These are phyloP conservation scores for Leptocoma aspasia DNA, from an alignment of 2,113 vertebrate genomes.

Conservation along the genomic window DNA sequence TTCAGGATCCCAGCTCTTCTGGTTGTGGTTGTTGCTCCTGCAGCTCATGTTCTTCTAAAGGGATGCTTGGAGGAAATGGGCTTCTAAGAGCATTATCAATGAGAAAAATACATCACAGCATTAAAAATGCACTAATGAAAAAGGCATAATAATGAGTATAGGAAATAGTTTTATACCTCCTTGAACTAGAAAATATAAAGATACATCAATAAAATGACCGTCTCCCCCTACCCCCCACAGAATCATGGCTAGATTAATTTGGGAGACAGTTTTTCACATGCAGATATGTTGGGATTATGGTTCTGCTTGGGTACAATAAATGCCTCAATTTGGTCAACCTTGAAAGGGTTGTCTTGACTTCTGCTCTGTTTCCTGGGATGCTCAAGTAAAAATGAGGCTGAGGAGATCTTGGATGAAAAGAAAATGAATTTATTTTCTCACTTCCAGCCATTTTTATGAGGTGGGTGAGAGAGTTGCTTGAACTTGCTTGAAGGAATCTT, in stretches of 20 bases:
- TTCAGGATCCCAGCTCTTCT: background rate
- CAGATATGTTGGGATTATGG: background rate
- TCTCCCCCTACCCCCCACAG: background rate
- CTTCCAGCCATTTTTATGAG: background rate
- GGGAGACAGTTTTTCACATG: background rate
- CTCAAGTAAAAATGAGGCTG: background rate
- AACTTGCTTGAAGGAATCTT: no score
- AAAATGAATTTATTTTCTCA: background rate
- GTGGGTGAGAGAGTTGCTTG: background rate
- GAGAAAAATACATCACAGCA: background rate
- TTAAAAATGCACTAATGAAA: background rate
- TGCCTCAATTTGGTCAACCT: background rate
- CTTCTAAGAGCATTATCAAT: background rate
- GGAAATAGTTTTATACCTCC: background rate
- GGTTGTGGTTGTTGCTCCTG: background rate
- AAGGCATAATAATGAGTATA: background rate
- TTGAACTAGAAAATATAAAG: background rate
- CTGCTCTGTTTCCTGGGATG: background rate
- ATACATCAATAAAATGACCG: background rate
- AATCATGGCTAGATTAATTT: background rate
- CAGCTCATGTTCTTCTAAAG: background rate
- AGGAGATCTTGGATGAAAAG: background rate
- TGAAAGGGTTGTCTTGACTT: background rate
- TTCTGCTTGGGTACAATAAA: background rate
- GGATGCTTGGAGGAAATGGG: background rate